Conservation (phyloP, 2,113 vertebrate species). For the Physeter macrocephalus region DNA sequence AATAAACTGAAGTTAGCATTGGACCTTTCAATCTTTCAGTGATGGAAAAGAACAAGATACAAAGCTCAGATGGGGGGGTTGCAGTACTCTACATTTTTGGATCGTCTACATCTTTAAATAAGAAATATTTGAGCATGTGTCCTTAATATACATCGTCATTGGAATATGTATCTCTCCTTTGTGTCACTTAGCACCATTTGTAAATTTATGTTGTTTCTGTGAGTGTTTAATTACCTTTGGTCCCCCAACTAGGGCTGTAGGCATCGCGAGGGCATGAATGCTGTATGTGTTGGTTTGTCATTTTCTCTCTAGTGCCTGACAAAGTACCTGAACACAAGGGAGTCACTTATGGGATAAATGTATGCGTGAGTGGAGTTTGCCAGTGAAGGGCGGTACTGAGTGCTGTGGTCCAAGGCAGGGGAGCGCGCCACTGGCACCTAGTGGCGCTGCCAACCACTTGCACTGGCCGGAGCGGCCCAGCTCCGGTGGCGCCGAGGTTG, state of each 20-base stretch:
- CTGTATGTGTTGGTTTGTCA: not conserved
- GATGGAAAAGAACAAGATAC: not conserved
- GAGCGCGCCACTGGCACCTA: not conserved
- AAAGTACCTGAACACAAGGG: not conserved
- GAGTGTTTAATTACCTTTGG: no score
- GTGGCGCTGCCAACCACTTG: accelerated
- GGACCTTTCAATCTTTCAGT: not conserved
- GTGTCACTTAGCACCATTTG: not conserved
- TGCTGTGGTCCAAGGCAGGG: accelerated
- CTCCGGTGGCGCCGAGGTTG: accelerated
- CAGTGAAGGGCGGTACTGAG: accelerated
- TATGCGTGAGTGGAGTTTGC: no score
- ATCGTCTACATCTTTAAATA: not conserved
- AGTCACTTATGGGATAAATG: no score
- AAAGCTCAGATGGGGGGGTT: not conserved
- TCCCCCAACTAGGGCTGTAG: not conserved
- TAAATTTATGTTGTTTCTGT: not conserved
- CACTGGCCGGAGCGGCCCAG: accelerated
- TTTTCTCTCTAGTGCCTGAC: not conserved
- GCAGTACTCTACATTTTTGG: not conserved
- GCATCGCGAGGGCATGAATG: accelerated
- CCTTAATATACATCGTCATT: not conserved
- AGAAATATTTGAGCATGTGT: not conserved
- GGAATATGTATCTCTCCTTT: not conserved
- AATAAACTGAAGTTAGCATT: not conserved